phyloP scores from a whole-genome alignment of 2,888 invertebrate genomes.

The Drosophila mercatorum region DNA sequence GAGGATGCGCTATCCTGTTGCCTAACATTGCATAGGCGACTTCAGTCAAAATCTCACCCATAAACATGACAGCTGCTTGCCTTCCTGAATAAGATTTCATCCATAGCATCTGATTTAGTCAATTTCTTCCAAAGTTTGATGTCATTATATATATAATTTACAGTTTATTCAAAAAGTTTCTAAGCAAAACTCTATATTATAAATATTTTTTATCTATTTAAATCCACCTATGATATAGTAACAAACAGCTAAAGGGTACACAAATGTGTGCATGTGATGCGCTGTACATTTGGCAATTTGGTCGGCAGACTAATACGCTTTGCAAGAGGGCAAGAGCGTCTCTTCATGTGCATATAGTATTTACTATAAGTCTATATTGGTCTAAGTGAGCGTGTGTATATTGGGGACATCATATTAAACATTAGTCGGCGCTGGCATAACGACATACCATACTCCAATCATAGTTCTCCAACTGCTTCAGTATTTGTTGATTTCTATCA shows the following conservation, averaged over 20 bases:
- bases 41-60: too few relatives aligned
- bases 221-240: neutral
- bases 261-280: constrained; percentile 34
- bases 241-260: constrained; percentile 22
- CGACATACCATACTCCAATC: constrained; percentile 31
- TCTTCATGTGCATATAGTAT: constrained; percentile 4
- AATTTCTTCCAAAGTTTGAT: too few relatives aligned
- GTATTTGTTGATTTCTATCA: constrained; percentile 23
- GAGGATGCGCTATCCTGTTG: too few relatives aligned
- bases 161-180: too few relatives aligned
- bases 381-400: neutral
- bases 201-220: neutral
- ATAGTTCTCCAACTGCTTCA: constrained; percentile 21
- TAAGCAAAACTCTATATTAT: neutral
- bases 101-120: neutral
- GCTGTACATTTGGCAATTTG: constrained; percentile 42
- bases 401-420: constrained; percentile 44
- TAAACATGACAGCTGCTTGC: too few relatives aligned
- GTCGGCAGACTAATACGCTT: constrained; percentile 58
- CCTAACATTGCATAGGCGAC: too few relatives aligned
- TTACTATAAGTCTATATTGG: constrained; percentile 1
- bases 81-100: too few relatives aligned
- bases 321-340: constrained; percentile 4
- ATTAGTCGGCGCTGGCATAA: constrained; percentile 22
- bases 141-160: too few relatives aligned